Conservation (phyloP, 2,888 invertebrate species). For the Aspidiotus rigidus region DNA sequence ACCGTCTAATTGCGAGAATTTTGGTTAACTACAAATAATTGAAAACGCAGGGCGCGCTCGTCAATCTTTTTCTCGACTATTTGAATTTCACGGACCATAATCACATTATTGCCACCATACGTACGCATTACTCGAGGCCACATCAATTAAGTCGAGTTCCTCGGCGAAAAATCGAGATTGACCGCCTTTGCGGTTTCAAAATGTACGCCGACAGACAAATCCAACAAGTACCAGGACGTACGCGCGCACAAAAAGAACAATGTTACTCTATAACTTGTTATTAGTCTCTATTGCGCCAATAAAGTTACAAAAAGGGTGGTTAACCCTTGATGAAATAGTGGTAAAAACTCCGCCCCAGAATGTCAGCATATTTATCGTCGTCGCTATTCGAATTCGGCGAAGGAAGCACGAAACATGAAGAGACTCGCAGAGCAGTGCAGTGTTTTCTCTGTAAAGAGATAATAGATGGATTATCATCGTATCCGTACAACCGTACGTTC, state of each 20-base stretch:
- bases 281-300: conserved; percentile 10
- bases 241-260: conserved; percentile 2
- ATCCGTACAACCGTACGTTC: conserved; percentile 6
- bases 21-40: too few relatives aligned
- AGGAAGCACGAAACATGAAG: background rate
- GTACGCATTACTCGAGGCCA: too few relatives aligned
- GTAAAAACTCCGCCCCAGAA: conserved; percentile 23
- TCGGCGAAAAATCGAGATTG: too few relatives aligned
- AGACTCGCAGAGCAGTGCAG: background rate
- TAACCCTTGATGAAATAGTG: conserved; percentile 16
- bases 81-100: too few relatives aligned
- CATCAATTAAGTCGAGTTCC: too few relatives aligned
- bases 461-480: conserved; percentile 22
- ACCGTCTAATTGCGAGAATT: too few relatives aligned
- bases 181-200: too few relatives aligned
- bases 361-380: conserved; percentile 11
- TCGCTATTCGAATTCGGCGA: background rate
- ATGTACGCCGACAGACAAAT: too few relatives aligned
- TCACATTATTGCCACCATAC: too few relatives aligned
- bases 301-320: conserved; percentile 6
- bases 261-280: background rate
- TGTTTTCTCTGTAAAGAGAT: conserved; percentile 27
- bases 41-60: too few relatives aligned
- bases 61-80: too few relatives aligned
- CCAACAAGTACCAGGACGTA: background rate